Evolutionary conservation across 92 coral and sea anemone genomes (phyloP).

Genomic region (Pocillopora meandrina): DNA sequence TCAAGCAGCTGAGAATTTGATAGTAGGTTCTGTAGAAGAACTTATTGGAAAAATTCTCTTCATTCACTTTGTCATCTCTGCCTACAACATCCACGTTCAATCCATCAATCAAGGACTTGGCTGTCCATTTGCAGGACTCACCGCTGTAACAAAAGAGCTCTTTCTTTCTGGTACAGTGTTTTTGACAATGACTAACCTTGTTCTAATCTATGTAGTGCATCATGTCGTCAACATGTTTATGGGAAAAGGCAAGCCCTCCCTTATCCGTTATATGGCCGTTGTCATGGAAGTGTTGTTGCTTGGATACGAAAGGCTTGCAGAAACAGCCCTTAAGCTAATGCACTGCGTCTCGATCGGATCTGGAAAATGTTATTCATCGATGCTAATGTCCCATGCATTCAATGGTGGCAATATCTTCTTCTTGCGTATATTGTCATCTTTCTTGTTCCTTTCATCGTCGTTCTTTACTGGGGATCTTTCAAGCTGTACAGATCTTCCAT

Average conservation of each 20-base stretch:
- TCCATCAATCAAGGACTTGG: too few relatives aligned
- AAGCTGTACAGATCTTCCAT: conserved; percentile 41
- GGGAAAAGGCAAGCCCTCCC: conserved; percentile 28
- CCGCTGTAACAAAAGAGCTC: conserved; percentile 71
- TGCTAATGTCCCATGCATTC: conserved; percentile 55
- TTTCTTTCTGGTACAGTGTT: conserved; percentile 61
- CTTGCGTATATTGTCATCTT: conserved; percentile 45
- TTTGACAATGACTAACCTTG: conserved; percentile 12
- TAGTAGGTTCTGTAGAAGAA: too few relatives aligned
- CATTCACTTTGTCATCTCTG: too few relatives aligned
- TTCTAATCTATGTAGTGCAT: conserved; percentile 18
- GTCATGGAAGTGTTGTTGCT: conserved; percentile 48
- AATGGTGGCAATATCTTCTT: conserved; percentile 65
- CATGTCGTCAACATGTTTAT: neutral
- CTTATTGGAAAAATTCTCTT: too few relatives aligned
- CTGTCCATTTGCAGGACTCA: too few relatives aligned
- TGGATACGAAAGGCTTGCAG: conserved; percentile 62
- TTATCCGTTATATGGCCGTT: conserved; percentile 53
- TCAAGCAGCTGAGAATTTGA: too few relatives aligned
- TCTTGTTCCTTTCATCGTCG: conserved; percentile 49
- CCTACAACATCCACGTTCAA: too few relatives aligned
- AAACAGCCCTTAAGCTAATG: conserved; percentile 47
- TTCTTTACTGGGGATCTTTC: conserved; percentile 56
- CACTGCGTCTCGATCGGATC: conserved; percentile 43
- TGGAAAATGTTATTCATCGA: conserved; percentile 44